phyloP scores from a whole-genome alignment of 23 tunicate genomes.

The Styela plicata region DNA sequence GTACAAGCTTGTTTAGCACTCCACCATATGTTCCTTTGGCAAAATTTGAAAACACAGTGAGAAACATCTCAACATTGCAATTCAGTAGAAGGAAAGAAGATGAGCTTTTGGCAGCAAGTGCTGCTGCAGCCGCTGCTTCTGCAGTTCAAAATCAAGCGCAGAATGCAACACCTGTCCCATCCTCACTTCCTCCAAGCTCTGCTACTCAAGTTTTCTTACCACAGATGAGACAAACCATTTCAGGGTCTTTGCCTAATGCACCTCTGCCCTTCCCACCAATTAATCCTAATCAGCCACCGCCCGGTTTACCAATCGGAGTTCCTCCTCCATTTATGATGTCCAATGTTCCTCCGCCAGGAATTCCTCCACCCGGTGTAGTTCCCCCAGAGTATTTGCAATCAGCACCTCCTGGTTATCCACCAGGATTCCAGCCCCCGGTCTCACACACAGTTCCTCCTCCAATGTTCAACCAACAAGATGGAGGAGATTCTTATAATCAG shows the following conservation, averaged over 20 bases:
- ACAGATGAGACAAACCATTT: conserved; percentile 8
- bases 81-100: conserved; percentile 70
- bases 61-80: conserved; percentile 68
- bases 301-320: conserved; percentile 54
- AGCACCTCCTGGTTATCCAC: conserved; percentile 23
- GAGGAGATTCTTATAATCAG: not conserved
- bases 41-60: conserved; percentile 45
- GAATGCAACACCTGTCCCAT: conserved; percentile 20
- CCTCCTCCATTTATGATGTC: conserved; percentile 24
- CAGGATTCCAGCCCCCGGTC: conserved; percentile 20
- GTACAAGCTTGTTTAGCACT: conserved; percentile 16
- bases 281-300: conserved; percentile 83
- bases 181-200: conserved; percentile 26
- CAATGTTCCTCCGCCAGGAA: conserved; percentile 11
- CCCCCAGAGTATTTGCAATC: not conserved
- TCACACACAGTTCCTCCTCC: not conserved
- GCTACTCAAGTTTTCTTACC: conserved; percentile 19
- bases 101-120: conserved; percentile 17
- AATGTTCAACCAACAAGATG: conserved; percentile 6
- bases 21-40: conserved; percentile 28
- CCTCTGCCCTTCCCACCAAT: conserved; percentile 30
- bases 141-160: conserved; percentile 11
- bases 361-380: conserved; percentile 12
- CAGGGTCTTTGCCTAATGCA: conserved; percentile 20
- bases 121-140: conserved; percentile 15